Evolutionary conservation across 2,888 invertebrate genomes (phyloP), one percentile per base, ranked within the genome.

Genomic region (Rhagonycha lutea): DNA sequence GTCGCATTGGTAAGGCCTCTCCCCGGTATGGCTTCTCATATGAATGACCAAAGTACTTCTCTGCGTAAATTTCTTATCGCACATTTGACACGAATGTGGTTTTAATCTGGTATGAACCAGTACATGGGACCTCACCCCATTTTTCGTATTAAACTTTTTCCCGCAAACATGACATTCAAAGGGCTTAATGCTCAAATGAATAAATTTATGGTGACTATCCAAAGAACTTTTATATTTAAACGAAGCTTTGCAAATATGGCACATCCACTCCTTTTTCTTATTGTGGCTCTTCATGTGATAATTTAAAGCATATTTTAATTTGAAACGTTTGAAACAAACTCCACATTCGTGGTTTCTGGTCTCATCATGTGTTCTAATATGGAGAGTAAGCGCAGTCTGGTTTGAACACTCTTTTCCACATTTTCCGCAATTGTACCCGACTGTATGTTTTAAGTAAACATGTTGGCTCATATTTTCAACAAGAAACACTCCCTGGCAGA

Each of bases 1-100:
- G 3, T 47, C n/a, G 11, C n/a, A 47, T 47, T 47, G 1, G 2
- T 47, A n/a, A 47, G n/a, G 10, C 47, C 3, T 47, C n/a, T 47
- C 47, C 3, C 10, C 10, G 47, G n/a, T 47, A 47, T 47, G 47
- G 47, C n/a, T 12, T 47, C n/a, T n/a, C n/a, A 47, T 47, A 47
- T 47, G n/a, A 47, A 47, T 86, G 47, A 47, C 10, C n/a, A 47
- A 47, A 10, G 10, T 89, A 70, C 89, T 89, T 76, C 89, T 88
- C 77, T 91, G 89, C 32, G 90, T 90, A 80, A 91, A 91, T 0
- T 89, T 84, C 79, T 91, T 91, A 60, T 89, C 89, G 76, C 92
- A 92, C n/a, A 68, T 11, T 7, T 67, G 10, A 60, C 79, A 79
- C 26, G 69, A 89, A 78, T 87, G 89, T 47, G 87, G 89, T 75